Evolutionary conservation across 2,113 vertebrate species (phyloP).

Genomic region (Gnathonemus echidnorhynchus): DNA sequence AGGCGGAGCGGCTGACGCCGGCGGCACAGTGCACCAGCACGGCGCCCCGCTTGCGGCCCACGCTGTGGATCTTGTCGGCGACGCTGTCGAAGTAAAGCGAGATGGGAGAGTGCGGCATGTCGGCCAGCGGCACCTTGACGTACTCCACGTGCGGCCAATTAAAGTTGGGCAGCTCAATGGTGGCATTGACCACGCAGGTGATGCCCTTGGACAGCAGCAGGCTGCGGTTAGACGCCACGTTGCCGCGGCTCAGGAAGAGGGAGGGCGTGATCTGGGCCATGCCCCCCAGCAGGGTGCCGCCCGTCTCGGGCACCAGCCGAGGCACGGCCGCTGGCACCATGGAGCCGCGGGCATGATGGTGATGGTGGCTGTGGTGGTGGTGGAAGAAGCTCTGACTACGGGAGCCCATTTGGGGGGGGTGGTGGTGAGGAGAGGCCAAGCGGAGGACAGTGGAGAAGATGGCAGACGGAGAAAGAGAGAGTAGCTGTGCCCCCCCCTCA

Average conservation of each 20-base stretch:
- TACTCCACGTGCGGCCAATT: slow-evolving; percentile 97
- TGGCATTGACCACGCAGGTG: slow-evolving; percentile 92
- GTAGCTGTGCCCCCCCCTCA: background rate
- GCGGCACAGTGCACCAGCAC: slow-evolving; percentile 91
- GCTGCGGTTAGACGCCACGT: slow-evolving; percentile 88
- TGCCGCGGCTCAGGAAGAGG: slow-evolving; percentile 89
- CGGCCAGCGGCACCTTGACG: slow-evolving; percentile 88
- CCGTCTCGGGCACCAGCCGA: slow-evolving; percentile 72
- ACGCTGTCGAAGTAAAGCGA: slow-evolving; percentile 92
- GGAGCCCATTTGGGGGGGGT: slow-evolving; percentile 70
- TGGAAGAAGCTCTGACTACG: slow-evolving; percentile 80
- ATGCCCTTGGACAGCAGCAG: slow-evolving; percentile 88
- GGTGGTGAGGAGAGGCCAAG: background rate
- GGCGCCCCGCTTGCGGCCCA: slow-evolving; percentile 85
- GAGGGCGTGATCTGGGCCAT: slow-evolving; percentile 93
- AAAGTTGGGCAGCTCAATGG: slow-evolving; percentile 93
- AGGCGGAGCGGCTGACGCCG: slow-evolving; percentile 88
- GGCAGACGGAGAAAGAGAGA: background rate
- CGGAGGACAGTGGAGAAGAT: background rate
- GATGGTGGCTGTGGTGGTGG: slow-evolving; percentile 55
- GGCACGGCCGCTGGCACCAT: slow-evolving; percentile 67
- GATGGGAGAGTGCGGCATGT: slow-evolving; percentile 90
- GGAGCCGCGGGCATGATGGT: slow-evolving; percentile 60
- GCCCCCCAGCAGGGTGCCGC: slow-evolving; percentile 71
- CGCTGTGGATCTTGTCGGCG: slow-evolving; percentile 90